These are phyloP conservation scores for Chelmon rostratus DNA, from an alignment of 2,797 vertebrate genomes.

Conservation along the genomic window DNA sequence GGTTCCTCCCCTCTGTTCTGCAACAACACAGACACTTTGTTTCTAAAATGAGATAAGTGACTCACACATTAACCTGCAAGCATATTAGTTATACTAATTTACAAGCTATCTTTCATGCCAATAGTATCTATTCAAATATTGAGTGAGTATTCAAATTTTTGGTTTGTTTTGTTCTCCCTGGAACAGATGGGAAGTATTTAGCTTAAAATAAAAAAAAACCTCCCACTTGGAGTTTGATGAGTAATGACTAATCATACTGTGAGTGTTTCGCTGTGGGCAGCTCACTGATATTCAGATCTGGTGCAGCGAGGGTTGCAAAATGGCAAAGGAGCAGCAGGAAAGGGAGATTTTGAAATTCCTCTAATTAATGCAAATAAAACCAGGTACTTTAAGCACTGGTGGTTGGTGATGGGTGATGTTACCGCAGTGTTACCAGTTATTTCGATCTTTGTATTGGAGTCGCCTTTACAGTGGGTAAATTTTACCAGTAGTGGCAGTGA, in stretches of 20 bases:
- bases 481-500: neutral
- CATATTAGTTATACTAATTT: neutral
- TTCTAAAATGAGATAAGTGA: slow-evolving; percentile 4
- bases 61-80: slow-evolving; percentile 1
- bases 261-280: slow-evolving; percentile 21
- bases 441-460: neutral
- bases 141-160: neutral
- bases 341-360: neutral
- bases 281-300: slow-evolving; percentile 22
- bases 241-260: slow-evolving; percentile 14
- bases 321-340: slow-evolving; percentile 5
- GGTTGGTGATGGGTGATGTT: neutral
- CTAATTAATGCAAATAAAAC: slow-evolving; percentile 17
- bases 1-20: slow-evolving; percentile 4
- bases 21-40: slow-evolving; percentile 8
- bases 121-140: neutral
- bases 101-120: neutral
- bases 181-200: slow-evolving; percentile 9
- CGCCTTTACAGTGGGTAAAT: neutral
- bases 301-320: slow-evolving; percentile 6
- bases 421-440: neutral
- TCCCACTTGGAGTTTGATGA: neutral
- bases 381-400: neutral
- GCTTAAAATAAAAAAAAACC: neutral
- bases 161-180: neutral